phyloP scores from a whole-genome alignment of 2,888 invertebrate species.

The Gryllus longicercus region DNA sequence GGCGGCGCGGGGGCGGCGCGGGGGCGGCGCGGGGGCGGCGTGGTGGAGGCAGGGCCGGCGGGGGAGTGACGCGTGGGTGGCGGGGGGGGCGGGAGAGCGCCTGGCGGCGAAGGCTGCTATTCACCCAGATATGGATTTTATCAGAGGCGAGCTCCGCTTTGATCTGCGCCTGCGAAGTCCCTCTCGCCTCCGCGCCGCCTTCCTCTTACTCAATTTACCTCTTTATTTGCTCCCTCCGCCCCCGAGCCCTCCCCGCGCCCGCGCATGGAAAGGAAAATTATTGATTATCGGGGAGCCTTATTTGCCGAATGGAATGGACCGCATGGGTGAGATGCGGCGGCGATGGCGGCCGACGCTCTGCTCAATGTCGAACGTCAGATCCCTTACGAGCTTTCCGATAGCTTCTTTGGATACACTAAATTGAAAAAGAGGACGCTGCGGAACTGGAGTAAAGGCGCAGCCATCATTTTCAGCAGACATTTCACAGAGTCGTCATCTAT shows the following conservation, averaged over 20 bases:
- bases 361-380: not conserved
- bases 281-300: conserved; percentile 3
- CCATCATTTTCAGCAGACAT: no score
- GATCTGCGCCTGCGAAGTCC: not conserved
- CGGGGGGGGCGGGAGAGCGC: not conserved
- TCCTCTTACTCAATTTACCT: conserved; percentile 17
- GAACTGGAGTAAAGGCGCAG: no score
- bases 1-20: no score
- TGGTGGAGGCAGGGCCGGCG: no score
- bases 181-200: not conserved
- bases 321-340: not conserved
- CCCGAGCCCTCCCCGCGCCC: not conserved
- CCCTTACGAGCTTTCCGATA: not conserved
- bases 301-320: conserved; percentile 6
- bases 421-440: no score
- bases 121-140: conserved; percentile 17
- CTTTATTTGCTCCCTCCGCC: conserved; percentile 3
- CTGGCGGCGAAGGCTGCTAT: not conserved
- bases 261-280: conserved; percentile 1
- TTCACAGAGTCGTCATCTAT: no score
- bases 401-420: not conserved
- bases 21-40: no score
- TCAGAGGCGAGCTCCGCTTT: not conserved
- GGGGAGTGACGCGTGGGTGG: no score
- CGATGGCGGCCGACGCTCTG: not conserved